These are phyloP conservation scores for Mungos mungo DNA, from an alignment of 2,113 vertebrate species.

Conservation along the genomic window DNA sequence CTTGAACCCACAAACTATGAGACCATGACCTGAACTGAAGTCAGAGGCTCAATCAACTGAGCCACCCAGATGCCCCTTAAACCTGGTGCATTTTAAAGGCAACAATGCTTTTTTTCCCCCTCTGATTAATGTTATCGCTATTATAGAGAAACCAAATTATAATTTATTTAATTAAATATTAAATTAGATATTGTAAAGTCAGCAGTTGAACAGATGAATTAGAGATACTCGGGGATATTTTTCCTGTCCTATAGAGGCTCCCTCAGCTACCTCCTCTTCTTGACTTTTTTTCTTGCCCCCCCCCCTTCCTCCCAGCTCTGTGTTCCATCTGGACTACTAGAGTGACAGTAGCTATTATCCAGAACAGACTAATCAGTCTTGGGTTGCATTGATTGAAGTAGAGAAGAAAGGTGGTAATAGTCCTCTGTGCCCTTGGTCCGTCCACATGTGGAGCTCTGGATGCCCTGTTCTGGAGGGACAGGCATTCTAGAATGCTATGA, in stretches of 20 bases:
- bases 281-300: not conserved
- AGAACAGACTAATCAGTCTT: not conserved
- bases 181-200: not conserved
- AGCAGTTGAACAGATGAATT: not conserved
- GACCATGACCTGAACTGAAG: no score
- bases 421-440: not conserved
- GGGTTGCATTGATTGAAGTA: not conserved
- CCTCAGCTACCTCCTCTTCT: not conserved
- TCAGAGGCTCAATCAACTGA: no score
- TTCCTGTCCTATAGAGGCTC: not conserved
- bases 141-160: constrained; percentile 4
- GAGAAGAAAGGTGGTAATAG: not conserved
- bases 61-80: not conserved
- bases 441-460: not conserved
- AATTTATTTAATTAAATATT: constrained; percentile 26
- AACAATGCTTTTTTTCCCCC: not conserved
- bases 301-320: not conserved
- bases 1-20: no score
- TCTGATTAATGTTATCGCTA: not conserved
- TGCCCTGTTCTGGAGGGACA: not conserved
- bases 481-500: not conserved
- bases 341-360: not conserved
- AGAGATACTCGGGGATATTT: not conserved
- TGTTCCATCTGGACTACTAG: not conserved
- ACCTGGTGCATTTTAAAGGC: constrained; percentile 14